Conservation (phyloP, 2,888 invertebrate species). For the Cantharis flavilabris region DNA sequence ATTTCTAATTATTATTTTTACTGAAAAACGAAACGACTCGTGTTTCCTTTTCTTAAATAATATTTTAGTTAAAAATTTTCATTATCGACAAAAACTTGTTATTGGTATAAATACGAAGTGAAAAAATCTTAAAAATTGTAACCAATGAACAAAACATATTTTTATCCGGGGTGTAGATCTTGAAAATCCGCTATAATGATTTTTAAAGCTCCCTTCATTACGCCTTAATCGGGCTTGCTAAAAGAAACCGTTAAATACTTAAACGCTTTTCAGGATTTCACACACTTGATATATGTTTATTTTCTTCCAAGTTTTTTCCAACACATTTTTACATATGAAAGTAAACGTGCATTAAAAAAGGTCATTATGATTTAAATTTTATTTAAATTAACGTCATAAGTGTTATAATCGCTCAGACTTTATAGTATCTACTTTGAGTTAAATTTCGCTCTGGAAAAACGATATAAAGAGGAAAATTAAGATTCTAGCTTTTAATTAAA, state of each 20-base stretch:
- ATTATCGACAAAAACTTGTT: background rate
- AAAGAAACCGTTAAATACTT: conserved; percentile 27
- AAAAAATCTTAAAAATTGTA: conserved; percentile 6
- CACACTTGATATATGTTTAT: conserved; percentile 23
- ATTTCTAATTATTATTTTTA: background rate
- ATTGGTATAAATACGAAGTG: background rate
- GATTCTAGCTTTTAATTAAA: background rate
- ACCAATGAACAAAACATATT: conserved; percentile 25
- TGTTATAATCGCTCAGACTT: background rate
- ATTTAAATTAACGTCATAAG: background rate
- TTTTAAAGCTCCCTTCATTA: conserved; percentile 43
- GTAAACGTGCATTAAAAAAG: background rate
- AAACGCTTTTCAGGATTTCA: conserved; percentile 17
- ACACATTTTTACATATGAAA: background rate
- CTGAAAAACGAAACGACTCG: background rate
- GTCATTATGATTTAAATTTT: background rate
- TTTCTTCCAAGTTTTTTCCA: conserved; percentile 1
- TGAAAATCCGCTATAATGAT: conserved; percentile 40
- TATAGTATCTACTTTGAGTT: background rate
- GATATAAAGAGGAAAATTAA: background rate
- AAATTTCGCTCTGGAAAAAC: background rate
- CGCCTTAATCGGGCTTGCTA: conserved; percentile 35
- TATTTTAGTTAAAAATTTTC: background rate
- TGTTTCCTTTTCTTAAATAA: too few relatives aligned
- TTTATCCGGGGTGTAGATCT: conserved; percentile 32